Conservation (phyloP, 2,113 vertebrate genomes). For the Lepus timidus region DNA sequence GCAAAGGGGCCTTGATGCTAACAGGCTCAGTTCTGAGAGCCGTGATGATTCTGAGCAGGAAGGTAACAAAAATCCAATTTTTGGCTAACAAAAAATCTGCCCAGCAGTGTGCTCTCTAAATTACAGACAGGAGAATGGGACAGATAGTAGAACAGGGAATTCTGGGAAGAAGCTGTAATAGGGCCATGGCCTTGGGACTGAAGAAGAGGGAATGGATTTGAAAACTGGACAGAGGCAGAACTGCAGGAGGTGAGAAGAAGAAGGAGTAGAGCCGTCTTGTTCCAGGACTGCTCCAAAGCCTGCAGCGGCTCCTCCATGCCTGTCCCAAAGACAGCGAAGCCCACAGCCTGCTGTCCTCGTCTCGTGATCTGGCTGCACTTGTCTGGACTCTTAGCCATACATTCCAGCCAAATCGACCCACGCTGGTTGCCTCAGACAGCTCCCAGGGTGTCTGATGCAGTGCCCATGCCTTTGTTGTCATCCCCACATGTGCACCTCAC, state of each 20-base stretch:
- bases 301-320: not conserved
- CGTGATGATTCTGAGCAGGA: not conserved
- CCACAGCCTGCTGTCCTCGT: not conserved
- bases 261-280: not conserved
- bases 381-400: not conserved
- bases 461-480: not conserved
- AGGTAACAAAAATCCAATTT: not conserved
- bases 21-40: not conserved
- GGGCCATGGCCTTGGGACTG: not conserved
- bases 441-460: not conserved
- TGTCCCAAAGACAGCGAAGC: not conserved
- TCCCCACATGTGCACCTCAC: not conserved
- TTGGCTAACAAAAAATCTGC: not conserved
- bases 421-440: not conserved
- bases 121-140: not conserved
- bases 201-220: not conserved
- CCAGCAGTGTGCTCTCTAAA: not conserved
- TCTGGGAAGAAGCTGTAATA: not conserved
- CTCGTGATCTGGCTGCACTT: not conserved
- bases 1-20: not conserved
- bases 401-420: not conserved
- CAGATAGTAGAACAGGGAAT: not conserved
- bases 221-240: not conserved
- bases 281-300: not conserved
- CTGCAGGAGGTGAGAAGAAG: not conserved